Evolutionary conservation across 2,113 vertebrate species (phyloP).

Genomic region (Mugil cephalus): DNA sequence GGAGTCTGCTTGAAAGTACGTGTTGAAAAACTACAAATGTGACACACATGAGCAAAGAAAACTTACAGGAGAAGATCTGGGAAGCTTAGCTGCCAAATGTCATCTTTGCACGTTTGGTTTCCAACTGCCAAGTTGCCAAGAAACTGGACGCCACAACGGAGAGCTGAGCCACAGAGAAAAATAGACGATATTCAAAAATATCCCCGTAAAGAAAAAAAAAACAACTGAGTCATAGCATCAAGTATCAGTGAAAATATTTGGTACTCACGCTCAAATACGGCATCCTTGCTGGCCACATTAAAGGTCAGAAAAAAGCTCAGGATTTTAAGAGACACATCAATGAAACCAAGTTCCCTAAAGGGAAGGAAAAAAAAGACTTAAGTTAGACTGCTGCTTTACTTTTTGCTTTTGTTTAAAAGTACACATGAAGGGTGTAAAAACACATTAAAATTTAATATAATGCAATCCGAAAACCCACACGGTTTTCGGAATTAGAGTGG

Average conservation of each 20-base stretch:
- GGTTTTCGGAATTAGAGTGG: too few relatives aligned
- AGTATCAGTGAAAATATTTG: background rate
- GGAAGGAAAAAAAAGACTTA: background rate
- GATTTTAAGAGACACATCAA: conserved; percentile 72
- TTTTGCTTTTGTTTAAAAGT: background rate
- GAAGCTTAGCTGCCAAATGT: conserved; percentile 84
- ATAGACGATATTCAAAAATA: background rate
- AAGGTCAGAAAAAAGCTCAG: conserved; percentile 65
- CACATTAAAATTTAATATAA: background rate
- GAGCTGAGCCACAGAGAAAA: conserved; percentile 78
- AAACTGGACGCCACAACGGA: conserved; percentile 95
- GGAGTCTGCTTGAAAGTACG: background rate
- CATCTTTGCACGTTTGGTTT: conserved; percentile 90
- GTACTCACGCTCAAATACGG: conserved; percentile 76
- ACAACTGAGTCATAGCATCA: background rate
- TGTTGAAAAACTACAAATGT: background rate
- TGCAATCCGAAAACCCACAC: background rate
- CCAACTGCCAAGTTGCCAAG: conserved; percentile 93
- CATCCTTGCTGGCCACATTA: conserved; percentile 49
- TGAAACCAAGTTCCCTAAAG: conserved; percentile 81
- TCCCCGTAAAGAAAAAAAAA: background rate
- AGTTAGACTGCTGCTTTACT: background rate
- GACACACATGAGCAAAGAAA: background rate
- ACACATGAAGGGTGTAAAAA: background rate
- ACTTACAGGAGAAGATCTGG: conserved; percentile 82